Percentiles rank a stretch among this genome's conserved stretches.
Evolutionary conservation across 92 coral and sea anemone genomes (phyloP).

Genomic region (Palythoa caribaeorum): DNA sequence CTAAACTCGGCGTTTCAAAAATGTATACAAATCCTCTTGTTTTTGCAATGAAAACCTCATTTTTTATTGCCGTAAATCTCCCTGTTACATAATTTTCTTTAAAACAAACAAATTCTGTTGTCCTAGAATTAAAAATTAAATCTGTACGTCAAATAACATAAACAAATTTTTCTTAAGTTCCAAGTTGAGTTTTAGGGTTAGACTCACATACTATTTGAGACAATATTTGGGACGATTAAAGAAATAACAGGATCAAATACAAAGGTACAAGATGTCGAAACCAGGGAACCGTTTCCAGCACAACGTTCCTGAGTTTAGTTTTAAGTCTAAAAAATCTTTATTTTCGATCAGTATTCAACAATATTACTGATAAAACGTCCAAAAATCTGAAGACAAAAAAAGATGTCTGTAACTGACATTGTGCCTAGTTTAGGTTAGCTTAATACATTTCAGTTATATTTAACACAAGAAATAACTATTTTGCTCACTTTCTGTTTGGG

Average conservation of each 20-base stretch:
- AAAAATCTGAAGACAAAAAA: not conserved
- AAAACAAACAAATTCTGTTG: constrained; percentile 42
- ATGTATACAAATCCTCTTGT: not conserved
- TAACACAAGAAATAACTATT: not conserved
- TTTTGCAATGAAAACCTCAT: constrained; percentile 17
- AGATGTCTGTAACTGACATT: not conserved
- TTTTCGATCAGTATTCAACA: not conserved
- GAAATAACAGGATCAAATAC: not conserved
- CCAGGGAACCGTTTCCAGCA: not conserved
- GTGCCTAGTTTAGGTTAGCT: not conserved
- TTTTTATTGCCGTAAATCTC: constrained; percentile 21
- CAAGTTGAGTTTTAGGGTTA: not conserved
- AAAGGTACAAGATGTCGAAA: not conserved
- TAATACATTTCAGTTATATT: not conserved
- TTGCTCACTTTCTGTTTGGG: constrained; percentile 19
- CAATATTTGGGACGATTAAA: not conserved
- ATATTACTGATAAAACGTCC: not conserved
- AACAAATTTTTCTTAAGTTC: constrained; percentile 11
- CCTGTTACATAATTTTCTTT: constrained; percentile 30
- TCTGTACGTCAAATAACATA: constrained; percentile 15
- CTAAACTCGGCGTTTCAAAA: not conserved
- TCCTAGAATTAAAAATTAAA: constrained; percentile 40
- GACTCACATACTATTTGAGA: not conserved
- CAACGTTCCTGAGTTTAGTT: not conserved
- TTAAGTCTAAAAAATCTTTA: not conserved